Base-by-base conservation (phyloP, 2,888 invertebrate species). In the Spisula subtruncata region DNA sequence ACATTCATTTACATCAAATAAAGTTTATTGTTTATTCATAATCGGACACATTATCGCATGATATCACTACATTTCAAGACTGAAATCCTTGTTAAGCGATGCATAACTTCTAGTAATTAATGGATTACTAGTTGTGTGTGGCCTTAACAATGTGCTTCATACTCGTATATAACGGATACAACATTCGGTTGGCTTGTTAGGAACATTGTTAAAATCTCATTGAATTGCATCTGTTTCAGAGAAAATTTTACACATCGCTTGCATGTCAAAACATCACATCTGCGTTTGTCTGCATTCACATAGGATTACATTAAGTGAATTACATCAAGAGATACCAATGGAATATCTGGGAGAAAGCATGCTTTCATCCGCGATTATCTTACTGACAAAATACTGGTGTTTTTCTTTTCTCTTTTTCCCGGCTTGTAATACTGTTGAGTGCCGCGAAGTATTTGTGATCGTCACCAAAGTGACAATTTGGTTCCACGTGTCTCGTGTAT, bases 131-230 rank as follows among this genome's bases (percentile, higher is more conserved):
- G 35, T 85, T 85, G 56, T 85, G 80, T 80, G 54, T 46, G 85
- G 85, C 56, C 32, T 25, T 25, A 51, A 80, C 14, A 75, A 66
- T 1, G 16, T 35, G 5, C 35, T 75, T 14, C 35, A 60, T 20
- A 5, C 46, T 20, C 16, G 29, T 79, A 85, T 79, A 80, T 16
- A 20, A 41, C 80, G 80, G 85, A 80, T 79, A 25, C 80, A 79
- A 80, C 85, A 85, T 85, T 85, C 80, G 79, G 32, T 54, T 25
- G 41, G 29, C 79, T 80, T 79, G 79, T 80, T 80, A 85, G 32
- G 25, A 79, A 35, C 80, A 85, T 79, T 85, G 80, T 85, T 85
- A 85, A 80, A 79, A 46, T 51, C 75, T 12, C 85, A 80, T 85
- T 85, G 80, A 80, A 85, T 32, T 56, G 29, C 85, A 80, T 85